Evolutionary conservation across 2,113 vertebrate species (phyloP).

Genomic region (Cavia aperea): DNA sequence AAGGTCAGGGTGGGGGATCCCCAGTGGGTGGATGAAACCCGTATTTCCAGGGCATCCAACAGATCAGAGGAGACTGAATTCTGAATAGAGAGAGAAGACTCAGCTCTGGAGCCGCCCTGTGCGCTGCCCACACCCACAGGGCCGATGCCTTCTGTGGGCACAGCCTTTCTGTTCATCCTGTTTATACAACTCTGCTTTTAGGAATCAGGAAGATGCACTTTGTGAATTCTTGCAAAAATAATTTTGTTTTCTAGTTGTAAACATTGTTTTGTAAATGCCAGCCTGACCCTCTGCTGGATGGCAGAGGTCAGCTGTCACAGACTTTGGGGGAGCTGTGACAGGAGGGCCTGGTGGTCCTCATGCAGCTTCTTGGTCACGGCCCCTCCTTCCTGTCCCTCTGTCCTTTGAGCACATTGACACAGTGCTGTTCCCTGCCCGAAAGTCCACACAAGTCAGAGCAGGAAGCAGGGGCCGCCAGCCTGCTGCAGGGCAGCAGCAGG

Average conservation of each 20-base stretch:
- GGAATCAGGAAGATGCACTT: not conserved
- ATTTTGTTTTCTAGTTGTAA: not conserved
- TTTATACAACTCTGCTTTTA: not conserved
- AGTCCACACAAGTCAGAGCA: not conserved
- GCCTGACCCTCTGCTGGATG: not conserved
- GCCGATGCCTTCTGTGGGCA: not conserved
- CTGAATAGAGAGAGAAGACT: not conserved
- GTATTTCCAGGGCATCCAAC: not conserved
- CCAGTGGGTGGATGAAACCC: not conserved
- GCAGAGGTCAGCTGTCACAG: not conserved
- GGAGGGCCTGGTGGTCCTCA: not conserved
- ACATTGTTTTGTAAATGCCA: slow-evolving; percentile 13
- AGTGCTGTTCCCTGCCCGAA: not conserved
- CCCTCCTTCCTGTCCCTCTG: not conserved
- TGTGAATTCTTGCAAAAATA: not conserved
- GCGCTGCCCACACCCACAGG: not conserved
- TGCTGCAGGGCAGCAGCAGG: slow-evolving; percentile 29
- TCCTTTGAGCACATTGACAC: not conserved
- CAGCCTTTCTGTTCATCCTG: not conserved
- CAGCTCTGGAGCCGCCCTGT: not conserved
- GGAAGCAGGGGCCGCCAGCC: not conserved
- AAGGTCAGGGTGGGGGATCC: not conserved
- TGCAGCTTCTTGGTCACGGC: not conserved
- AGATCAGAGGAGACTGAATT: not conserved
- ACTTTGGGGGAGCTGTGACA: not conserved